A percentile compares a stretch with the other conserved stretches of the same genome.
phyloP scores from a whole-genome alignment of 2,113 vertebrate genomes.

The Cheilinus undulatus region DNA sequence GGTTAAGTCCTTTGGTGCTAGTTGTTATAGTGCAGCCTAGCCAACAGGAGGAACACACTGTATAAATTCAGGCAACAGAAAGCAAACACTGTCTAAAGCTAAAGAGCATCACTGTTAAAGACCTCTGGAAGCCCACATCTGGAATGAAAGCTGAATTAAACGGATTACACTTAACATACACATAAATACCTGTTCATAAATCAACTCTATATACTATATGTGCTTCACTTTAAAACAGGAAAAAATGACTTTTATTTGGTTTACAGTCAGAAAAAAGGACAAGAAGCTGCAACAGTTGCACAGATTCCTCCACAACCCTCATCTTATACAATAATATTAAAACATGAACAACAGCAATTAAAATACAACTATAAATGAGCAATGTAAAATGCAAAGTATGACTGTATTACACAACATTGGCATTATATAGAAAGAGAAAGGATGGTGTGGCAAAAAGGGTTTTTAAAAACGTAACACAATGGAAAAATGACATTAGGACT shows the following conservation, averaged over 20 bases:
- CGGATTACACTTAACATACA: conserved; percentile 61
- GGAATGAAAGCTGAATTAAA: conserved; percentile 55
- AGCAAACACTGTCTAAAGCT: conserved; percentile 32
- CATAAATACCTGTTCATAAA: conserved; percentile 77
- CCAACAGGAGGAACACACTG: conserved; percentile 34
- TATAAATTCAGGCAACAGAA: conserved; percentile 23
- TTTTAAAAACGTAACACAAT: conserved; percentile 55
- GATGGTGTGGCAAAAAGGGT: conserved; percentile 45
- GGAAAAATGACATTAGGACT: conserved; percentile 40
- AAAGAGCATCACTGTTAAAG: conserved; percentile 33
- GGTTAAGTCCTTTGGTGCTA: conserved; percentile 15
- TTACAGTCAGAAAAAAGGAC: conserved; percentile 51
- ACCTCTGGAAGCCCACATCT: conserved; percentile 29
- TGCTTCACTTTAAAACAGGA: conserved; percentile 76
- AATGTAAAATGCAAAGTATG: conserved; percentile 65
- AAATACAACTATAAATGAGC: conserved; percentile 73
- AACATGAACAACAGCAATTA: conserved; percentile 71
- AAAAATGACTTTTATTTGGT: conserved; percentile 68
- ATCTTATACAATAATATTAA: conserved; percentile 66
- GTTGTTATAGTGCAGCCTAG: conserved; percentile 39
- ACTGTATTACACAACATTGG: conserved; percentile 64
- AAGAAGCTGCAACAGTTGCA: conserved; percentile 53
- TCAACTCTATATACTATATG: conserved; percentile 69
- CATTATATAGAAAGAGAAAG: conserved; percentile 56
- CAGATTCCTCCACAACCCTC: conserved; percentile 26